Evolutionary conservation across 1,140 invertebrate genomes (phyloP).

Genomic region (Acyrthosiphon pisum): DNA sequence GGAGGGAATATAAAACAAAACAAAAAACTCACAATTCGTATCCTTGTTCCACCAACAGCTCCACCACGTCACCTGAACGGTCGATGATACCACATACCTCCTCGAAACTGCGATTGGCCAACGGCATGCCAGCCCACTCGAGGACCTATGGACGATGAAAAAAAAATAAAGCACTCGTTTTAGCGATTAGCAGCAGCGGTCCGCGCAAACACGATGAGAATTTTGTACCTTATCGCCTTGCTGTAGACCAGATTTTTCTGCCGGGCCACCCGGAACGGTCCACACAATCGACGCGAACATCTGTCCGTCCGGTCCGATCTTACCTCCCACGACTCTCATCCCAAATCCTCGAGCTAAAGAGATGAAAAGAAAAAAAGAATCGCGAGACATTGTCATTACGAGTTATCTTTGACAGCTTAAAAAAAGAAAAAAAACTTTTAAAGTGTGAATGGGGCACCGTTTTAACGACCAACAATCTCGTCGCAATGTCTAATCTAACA

Average conservation of each 20-base stretch:
- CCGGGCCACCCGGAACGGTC: slow-evolving; percentile 87
- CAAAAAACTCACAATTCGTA: slow-evolving; percentile 69
- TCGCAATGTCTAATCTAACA: not conserved
- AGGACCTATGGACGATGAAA: slow-evolving; percentile 68
- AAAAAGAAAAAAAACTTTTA: not conserved
- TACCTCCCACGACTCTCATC: slow-evolving; percentile 91
- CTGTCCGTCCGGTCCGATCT: slow-evolving; percentile 79
- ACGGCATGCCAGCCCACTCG: slow-evolving; percentile 82
- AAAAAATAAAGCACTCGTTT: not conserved
- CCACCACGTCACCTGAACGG: slow-evolving; percentile 78
- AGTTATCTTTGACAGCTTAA: not conserved
- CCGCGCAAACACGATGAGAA: not conserved
- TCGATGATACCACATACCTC: slow-evolving; percentile 87
- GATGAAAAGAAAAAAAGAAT: slow-evolving; percentile 59
- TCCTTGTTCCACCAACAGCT: slow-evolving; percentile 81
- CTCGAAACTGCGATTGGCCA: slow-evolving; percentile 89
- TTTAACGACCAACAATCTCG: not conserved
- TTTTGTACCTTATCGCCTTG: slow-evolving; percentile 81
- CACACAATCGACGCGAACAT: slow-evolving; percentile 90
- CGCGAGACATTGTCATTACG: no score
- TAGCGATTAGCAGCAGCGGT: not conserved
- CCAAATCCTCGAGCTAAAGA: slow-evolving; percentile 84
- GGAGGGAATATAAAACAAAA: slow-evolving; percentile 47
- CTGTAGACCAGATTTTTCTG: slow-evolving; percentile 84
- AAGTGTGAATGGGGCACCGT: not conserved